Percentiles rank a stretch among this genome's conserved stretches.
These are phyloP conservation scores for Steatocranus sp. DNA, from an alignment of 2,797 vertebrate species.

Conservation along the genomic window DNA sequence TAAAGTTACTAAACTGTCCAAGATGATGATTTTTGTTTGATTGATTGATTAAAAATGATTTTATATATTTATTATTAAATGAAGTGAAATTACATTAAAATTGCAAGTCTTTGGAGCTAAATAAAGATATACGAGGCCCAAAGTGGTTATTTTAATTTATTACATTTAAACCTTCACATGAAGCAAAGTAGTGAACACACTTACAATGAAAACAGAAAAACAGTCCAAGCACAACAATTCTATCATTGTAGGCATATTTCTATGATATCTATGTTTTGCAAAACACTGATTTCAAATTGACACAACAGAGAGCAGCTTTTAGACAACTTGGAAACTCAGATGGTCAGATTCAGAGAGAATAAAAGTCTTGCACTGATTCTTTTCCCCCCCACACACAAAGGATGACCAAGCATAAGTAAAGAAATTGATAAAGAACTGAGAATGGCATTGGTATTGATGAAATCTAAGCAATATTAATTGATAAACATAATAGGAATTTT, in stretches of 20 bases:
- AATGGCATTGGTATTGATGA: neutral
- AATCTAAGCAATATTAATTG: neutral
- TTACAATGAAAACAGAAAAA: accelerated
- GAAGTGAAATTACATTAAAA: accelerated
- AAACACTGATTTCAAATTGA: neutral
- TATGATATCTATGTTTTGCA: neutral
- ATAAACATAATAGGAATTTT: neutral
- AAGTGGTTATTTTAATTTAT: accelerated
- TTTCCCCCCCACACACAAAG: accelerated
- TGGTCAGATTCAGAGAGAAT: neutral
- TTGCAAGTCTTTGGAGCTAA: accelerated
- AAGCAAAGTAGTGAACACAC: neutral
- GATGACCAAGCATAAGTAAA: neutral
- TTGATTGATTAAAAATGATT: neutral
- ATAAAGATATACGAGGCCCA: neutral
- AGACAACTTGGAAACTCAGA: neutral
- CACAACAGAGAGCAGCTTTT: neutral
- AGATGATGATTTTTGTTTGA: neutral
- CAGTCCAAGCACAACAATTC: neutral
- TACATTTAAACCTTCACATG: neutral
- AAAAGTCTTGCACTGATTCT: neutral
- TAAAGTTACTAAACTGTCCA: neutral
- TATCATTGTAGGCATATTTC: neutral
- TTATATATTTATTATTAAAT: neutral
- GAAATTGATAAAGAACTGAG: neutral